Evolutionary conservation across 2,888 invertebrate genomes (phyloP), one percentile per base, ranked within the genome.

Genomic region (Therioaphis trifolii): DNA sequence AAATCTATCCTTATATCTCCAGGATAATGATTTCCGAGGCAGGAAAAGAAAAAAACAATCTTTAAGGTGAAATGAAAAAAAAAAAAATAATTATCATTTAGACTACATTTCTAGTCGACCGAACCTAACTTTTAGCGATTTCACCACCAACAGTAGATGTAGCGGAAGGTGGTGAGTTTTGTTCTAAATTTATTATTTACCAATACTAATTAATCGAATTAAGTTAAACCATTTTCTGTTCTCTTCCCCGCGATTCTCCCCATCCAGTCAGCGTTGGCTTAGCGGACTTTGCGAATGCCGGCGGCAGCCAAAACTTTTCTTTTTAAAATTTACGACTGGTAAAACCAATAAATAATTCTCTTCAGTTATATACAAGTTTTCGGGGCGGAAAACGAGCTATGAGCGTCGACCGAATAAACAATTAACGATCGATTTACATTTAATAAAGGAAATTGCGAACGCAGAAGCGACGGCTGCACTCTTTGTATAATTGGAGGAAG

Each of bases 351-450:
- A 82, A 82, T 82, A 82, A 82, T 82, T 82, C 82, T 82, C 82
- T 63, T 55, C 82, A 29, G 82, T 82, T 63, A 52, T 82, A 69
- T 82, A 82, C 74, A 66, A 82, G 82, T 82, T 82, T 82, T 82
- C 49, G 52, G 82, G 72, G 74, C 82, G 72, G 74, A 82, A 82
- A 82, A 82, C 82, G 72, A 74, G 72, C 82, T 82, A 72, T 71
- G 72, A 82, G 82, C 82, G 72, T 63, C 82, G 52, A 52, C 74
- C 74, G 82, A 82, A 82, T 74, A 74, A 82, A 82, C 82, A 82
- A 82, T 82, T 82, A 82, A 82, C 82, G 82, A 82, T 82, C 82
- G 82, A 82, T 82, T 82, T 82, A 82, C 74, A 74, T 82, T 82
- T 82, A 82, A 82, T 82, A 82, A 82, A 82, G 74, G 82, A 82